phyloP scores from a whole-genome alignment of 2,113 vertebrate genomes.

The Hystrix cristata region DNA sequence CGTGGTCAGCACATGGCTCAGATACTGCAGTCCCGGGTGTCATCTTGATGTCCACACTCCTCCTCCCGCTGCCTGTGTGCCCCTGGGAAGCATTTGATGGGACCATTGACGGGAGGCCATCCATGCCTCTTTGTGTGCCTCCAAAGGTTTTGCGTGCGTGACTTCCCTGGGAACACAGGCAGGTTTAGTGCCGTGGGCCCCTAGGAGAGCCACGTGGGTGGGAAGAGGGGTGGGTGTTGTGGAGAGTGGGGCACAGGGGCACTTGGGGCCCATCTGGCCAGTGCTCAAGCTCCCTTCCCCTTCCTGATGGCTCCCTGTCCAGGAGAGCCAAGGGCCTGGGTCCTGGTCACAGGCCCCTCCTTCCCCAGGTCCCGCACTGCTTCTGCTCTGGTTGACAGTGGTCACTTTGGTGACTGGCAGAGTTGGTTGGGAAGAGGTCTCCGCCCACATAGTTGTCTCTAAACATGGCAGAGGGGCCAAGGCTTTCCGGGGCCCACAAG shows the following conservation, averaged over 20 bases:
- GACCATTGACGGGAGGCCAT: slow-evolving; percentile 86
- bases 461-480: background rate
- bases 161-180: background rate
- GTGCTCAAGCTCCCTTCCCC: too few relatives aligned
- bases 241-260: background rate
- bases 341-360: background rate
- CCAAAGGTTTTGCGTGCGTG: slow-evolving; percentile 84
- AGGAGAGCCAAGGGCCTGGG: background rate
- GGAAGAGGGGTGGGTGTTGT: too few relatives aligned
- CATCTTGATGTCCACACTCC: slow-evolving; percentile 86
- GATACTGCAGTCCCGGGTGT: slow-evolving; percentile 85
- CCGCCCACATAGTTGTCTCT: background rate
- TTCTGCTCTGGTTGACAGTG: background rate
- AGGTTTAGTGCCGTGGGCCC: background rate
- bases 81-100: slow-evolving; percentile 87
- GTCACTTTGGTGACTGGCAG: background rate
- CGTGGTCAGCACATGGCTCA: background rate
- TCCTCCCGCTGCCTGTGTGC: background rate
- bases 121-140: slow-evolving; percentile 88
- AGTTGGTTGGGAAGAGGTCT: background rate
- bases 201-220: background rate
- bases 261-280: background rate
- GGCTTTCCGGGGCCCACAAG: background rate
- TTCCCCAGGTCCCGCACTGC: background rate
- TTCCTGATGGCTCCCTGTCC: background rate